phyloP scores from a whole-genome alignment of 1,140 invertebrate species.

The Scaptomyza montana region DNA sequence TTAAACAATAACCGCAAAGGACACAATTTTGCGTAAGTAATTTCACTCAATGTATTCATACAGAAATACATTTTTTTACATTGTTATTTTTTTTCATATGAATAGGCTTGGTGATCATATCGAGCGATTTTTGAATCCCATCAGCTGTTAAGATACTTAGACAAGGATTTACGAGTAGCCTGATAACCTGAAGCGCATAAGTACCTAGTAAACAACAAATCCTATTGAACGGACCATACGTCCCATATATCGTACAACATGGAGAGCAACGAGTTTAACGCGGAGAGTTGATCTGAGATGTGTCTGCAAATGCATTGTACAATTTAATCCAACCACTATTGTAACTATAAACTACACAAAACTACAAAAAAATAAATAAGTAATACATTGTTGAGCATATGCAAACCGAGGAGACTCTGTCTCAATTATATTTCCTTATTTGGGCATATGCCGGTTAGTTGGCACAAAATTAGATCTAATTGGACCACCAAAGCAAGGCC shows the following conservation, averaged over 20 bases:
- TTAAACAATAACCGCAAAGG: constrained; percentile 50
- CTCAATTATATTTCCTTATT: constrained; percentile 9
- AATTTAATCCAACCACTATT: constrained; percentile 73
- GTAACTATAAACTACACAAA: constrained; percentile 62
- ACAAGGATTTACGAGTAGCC: constrained; percentile 5
- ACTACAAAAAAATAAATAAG: constrained; percentile 58
- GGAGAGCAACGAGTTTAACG: constrained; percentile 51
- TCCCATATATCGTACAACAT: background rate
- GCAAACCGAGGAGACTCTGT: constrained; percentile 32
- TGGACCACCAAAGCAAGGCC: background rate
- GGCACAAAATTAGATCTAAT: constrained; percentile 25
- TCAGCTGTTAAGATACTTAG: constrained; percentile 40
- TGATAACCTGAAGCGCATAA: constrained; percentile 21
- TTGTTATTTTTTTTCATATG: constrained; percentile 5
- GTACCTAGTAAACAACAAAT: constrained; percentile 24
- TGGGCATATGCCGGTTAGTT: background rate
- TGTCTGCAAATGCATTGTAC: constrained; percentile 53
- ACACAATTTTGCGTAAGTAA: constrained; percentile 42
- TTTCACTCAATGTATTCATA: background rate
- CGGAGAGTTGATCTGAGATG: constrained; percentile 47
- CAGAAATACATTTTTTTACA: background rate
- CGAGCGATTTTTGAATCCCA: constrained; percentile 46
- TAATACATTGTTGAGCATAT: constrained; percentile 61
- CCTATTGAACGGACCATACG: constrained; percentile 1
- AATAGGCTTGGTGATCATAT: constrained; percentile 43